phyloP scores from a whole-genome alignment of 1,140 invertebrate species.

The Tyrophagus putrescentiae region DNA sequence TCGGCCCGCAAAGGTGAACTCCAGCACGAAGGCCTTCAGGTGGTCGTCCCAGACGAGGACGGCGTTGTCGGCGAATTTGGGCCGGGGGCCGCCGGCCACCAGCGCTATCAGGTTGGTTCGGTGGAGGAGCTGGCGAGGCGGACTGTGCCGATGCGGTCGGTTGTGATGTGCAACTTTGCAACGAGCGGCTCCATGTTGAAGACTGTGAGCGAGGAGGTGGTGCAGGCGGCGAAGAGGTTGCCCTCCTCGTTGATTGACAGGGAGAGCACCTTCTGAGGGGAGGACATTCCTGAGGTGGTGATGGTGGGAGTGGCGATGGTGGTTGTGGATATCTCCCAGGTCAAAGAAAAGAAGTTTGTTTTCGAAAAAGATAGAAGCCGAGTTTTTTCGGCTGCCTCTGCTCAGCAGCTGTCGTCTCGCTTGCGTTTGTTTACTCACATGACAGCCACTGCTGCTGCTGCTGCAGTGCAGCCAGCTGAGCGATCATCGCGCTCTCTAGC shows the following conservation, averaged over 20 bases:
- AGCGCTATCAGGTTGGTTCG: constrained; percentile 66
- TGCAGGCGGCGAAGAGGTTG: constrained; percentile 56
- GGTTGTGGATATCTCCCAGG: too few species aligned
- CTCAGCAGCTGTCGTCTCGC: too few species aligned
- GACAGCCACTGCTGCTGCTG: too few species aligned
- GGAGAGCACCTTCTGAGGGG: constrained; percentile 2
- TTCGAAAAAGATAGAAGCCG: too few species aligned
- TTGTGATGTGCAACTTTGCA: constrained; percentile 60
- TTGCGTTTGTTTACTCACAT: too few species aligned
- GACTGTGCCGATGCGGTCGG: constrained; percentile 60
- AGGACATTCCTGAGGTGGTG: too few species aligned
- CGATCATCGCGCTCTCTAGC: too few species aligned
- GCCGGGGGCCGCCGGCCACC: constrained; percentile 53
- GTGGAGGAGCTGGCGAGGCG: constrained; percentile 69
- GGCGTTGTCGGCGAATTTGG: constrained; percentile 63
- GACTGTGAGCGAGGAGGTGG: constrained; percentile 66
- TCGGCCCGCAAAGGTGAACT: constrained; percentile 77
- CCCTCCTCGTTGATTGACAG: constrained; percentile 21
- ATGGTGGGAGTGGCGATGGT: too few species aligned
- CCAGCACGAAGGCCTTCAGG: constrained; percentile 80
- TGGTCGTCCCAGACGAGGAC: constrained; percentile 84
- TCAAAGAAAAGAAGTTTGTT: too few species aligned
- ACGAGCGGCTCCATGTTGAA: constrained; percentile 81
- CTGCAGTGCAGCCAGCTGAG: too few species aligned
- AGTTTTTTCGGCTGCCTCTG: too few species aligned